phyloP scores from a whole-genome alignment of 2,888 invertebrate species.

The Phengaris arion region DNA sequence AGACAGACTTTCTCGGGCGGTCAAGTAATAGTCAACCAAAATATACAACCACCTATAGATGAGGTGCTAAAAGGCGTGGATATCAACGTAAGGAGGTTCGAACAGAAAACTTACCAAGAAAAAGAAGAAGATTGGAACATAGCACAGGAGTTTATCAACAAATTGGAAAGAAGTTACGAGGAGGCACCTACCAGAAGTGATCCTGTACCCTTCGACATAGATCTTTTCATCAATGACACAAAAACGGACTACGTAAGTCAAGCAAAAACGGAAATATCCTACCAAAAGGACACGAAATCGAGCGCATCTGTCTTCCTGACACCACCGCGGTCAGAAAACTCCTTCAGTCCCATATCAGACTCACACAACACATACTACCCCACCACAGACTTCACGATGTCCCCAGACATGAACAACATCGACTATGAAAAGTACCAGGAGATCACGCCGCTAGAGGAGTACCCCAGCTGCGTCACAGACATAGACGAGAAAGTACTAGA shows the following conservation, averaged over 20 bases:
- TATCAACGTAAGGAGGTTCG: conserved; percentile 48
- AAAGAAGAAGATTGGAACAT: conserved; percentile 47
- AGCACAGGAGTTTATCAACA: conserved; percentile 50
- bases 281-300: conserved; percentile 35
- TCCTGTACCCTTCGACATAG: not conserved
- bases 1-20: conserved; percentile 60
- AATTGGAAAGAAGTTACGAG: not conserved
- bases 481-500: conserved; percentile 36
- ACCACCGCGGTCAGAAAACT: conserved; percentile 59
- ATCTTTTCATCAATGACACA: not conserved
- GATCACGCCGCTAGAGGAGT: conserved; percentile 48
- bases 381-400: conserved; percentile 50
- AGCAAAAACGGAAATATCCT: not conserved
- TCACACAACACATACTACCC: conserved; percentile 49
- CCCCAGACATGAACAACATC: conserved; percentile 52
- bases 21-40: conserved; percentile 55
- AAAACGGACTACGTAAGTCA: not conserved
- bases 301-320: conserved; percentile 49
- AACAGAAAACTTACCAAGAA: conserved; percentile 49
- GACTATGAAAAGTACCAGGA: conserved; percentile 65
- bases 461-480: conserved; percentile 38
- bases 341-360: conserved; percentile 57
- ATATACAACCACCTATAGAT: conserved; percentile 48
- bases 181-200: not conserved
- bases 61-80: conserved; percentile 48